Conservation (phyloP, 2,113 vertebrate species). For the Odocoileus virginianus region DNA sequence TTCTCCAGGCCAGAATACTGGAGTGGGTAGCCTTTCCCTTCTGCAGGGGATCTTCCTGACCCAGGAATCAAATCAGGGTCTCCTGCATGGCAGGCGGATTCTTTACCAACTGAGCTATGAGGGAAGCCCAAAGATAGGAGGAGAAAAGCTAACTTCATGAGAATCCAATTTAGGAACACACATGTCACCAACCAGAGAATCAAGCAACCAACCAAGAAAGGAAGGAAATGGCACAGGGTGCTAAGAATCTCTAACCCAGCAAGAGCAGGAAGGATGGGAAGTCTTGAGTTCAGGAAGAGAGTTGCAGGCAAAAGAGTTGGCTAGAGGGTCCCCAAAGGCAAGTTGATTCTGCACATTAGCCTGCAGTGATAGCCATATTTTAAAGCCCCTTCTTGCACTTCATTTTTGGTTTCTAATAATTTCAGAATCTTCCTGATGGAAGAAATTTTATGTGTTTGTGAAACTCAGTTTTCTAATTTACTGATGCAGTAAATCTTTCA, state of each 20-base stretch:
- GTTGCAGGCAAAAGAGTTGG: not conserved
- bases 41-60: no score
- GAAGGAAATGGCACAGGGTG: not conserved
- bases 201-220: not conserved
- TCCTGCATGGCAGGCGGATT: no score
- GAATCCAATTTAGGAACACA: not conserved
- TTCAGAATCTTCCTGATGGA: not conserved
- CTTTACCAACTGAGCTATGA: not conserved
- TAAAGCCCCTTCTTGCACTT: not conserved
- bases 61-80: no score
- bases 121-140: not conserved
- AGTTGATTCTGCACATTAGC: not conserved
- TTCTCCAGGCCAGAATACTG: not conserved
- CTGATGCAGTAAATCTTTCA: not conserved
- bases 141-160: not conserved
- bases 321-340: not conserved
- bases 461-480: conserved; percentile 32
- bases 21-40: not conserved
- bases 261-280: not conserved
- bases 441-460: conserved; percentile 29
- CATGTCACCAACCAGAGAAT: not conserved
- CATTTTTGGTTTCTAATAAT: not conserved
- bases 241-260: not conserved
- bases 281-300: not conserved
- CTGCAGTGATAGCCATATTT: not conserved